These are phyloP conservation scores for Helobdella robusta DNA, from an alignment of 2,888 invertebrate genomes.

Conservation along the genomic window DNA sequence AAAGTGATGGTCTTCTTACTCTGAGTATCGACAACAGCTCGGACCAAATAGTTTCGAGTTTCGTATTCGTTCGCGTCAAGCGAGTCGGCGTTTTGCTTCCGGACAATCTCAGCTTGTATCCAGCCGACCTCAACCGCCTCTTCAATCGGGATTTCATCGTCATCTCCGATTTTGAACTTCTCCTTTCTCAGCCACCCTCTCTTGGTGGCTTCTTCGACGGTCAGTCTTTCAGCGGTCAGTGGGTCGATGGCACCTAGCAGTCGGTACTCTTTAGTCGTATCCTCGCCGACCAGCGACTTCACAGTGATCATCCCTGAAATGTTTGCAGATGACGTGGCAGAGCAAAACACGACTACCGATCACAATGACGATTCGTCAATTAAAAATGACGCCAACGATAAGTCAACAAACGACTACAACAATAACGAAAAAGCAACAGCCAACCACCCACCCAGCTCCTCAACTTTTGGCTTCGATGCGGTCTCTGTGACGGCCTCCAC, in stretches of 20 bases:
- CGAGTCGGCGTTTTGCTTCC: neutral
- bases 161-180: constrained; percentile 1
- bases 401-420: no score
- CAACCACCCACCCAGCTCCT: constrained; percentile 14
- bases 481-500: constrained; percentile 16
- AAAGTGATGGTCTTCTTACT: neutral
- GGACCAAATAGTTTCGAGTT: constrained; percentile 12
- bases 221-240: constrained; percentile 13
- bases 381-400: no score
- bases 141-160: neutral
- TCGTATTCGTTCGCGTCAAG: constrained; percentile 9
- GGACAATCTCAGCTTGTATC: constrained; percentile 13
- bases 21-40: neutral
- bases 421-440: no score
- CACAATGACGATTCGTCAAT: no score
- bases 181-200: constrained; percentile 9
- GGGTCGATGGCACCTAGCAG: neutral
- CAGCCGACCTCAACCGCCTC: constrained; percentile 21
- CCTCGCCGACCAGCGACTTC: constrained; percentile 12
- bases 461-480: constrained; percentile 9
- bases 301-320: constrained; percentile 19
- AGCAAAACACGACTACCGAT: no score
- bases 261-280: constrained; percentile 1
- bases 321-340: no score
- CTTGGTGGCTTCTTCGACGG: neutral